A percentile compares a stretch with the other conserved stretches of the same genome.
Conservation (phyloP, 2,888 invertebrate species). For the Ochropleura plecta region DNA sequence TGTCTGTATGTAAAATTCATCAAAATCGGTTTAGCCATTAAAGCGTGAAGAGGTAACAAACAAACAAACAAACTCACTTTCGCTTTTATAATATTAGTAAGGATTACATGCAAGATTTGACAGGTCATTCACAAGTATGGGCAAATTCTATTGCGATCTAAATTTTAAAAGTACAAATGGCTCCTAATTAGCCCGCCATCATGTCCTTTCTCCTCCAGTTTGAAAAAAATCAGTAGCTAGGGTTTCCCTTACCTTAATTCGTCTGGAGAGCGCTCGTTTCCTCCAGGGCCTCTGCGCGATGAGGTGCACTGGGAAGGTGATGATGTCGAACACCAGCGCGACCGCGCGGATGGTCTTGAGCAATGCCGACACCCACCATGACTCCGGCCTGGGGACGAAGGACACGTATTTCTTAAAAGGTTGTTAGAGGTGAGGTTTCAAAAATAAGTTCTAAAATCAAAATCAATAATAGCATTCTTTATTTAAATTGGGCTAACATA, state of each 20-base stretch:
- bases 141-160: neutral
- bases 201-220: too few species aligned
- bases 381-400: slow-evolving; percentile 89
- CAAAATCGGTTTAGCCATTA: too few species aligned
- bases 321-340: slow-evolving; percentile 96
- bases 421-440: neutral
- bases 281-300: slow-evolving; percentile 97
- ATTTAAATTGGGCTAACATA: neutral
- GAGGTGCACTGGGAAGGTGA: slow-evolving; percentile 97
- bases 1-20: too few species aligned
- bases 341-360: slow-evolving; percentile 95
- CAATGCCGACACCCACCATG: slow-evolving; percentile 93
- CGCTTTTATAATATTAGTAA: too few species aligned
- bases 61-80: too few species aligned
- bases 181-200: neutral
- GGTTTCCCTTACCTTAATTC: slow-evolving; percentile 92
- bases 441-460: neutral
- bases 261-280: slow-evolving; percentile 93
- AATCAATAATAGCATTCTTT: neutral
- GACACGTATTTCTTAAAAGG: neutral
- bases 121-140: neutral
- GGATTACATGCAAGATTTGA: neutral
- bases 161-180: neutral
- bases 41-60: too few species aligned
- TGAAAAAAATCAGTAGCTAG: neutral